Conservation (phyloP, 2,113 vertebrate genomes). For the Hippoglossus stenolepis region DNA sequence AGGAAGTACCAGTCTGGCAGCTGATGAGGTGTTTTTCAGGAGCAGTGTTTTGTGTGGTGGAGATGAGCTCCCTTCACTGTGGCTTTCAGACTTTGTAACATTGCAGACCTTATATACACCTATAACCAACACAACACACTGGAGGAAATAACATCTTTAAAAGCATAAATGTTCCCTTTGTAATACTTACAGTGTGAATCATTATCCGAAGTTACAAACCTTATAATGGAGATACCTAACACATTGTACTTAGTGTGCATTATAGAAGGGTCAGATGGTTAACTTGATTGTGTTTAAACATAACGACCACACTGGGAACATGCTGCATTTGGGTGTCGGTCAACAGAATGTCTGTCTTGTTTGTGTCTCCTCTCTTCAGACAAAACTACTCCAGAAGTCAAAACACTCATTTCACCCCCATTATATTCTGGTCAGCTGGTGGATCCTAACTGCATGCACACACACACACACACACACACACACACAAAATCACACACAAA, state of each 20-base stretch:
- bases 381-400: conserved; percentile 29
- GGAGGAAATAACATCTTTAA: too few species aligned
- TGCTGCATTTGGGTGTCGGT: too few species aligned
- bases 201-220: not conserved
- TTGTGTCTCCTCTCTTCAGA: conserved; percentile 2
- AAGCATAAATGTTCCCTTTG: too few species aligned
- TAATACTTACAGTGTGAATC: too few species aligned
- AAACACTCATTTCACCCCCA: conserved; percentile 43
- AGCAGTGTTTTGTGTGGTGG: too few species aligned
- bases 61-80: too few species aligned
- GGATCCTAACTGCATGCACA: not conserved
- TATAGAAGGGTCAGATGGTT: not conserved
- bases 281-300: not conserved
- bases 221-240: not conserved
- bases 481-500: not conserved
- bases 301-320: too few species aligned
- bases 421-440: conserved; percentile 37
- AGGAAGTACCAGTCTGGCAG: not conserved
- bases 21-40: too few species aligned
- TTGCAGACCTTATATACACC: too few species aligned
- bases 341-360: conserved; percentile 1
- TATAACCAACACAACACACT: too few species aligned
- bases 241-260: not conserved
- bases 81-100: too few species aligned
- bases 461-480: not conserved